A percentile compares a stretch with the other conserved stretches of the same genome.
Conservation (phyloP, 2,797 vertebrate genomes). For the Antennarius maculatus region DNA sequence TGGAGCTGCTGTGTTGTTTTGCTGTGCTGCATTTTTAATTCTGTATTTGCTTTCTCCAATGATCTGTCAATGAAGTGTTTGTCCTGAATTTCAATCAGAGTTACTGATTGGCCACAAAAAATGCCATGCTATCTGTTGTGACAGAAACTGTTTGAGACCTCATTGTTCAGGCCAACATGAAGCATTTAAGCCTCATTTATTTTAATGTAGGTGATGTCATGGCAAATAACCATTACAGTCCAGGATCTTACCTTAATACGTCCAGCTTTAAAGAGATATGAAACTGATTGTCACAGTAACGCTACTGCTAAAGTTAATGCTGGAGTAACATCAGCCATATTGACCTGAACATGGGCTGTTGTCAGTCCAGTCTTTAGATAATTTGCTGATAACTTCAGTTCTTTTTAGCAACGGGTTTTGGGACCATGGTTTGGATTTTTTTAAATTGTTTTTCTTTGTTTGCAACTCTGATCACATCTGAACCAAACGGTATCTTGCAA, state of each 20-base stretch:
- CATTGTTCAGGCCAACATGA: no score
- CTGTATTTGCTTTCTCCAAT: constrained; percentile 7
- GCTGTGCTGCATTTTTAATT: neutral
- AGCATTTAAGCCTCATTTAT: neutral
- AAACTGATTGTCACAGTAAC: constrained; percentile 7
- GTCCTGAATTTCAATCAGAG: neutral
- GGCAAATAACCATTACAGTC: constrained; percentile 56
- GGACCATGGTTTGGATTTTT: constrained; percentile 8
- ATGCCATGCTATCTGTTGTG: neutral
- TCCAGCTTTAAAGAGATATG: neutral
- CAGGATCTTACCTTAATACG: neutral
- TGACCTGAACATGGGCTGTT: neutral
- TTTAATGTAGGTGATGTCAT: constrained; percentile 27
- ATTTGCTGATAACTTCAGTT: neutral
- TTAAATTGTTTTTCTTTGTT: constrained; percentile 8
- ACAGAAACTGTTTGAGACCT: no score
- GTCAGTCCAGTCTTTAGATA: neutral
- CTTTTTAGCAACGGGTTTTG: neutral
- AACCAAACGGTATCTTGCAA: neutral
- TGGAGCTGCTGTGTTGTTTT: neutral
- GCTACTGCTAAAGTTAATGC: neutral
- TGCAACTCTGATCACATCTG: neutral
- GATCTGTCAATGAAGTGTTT: neutral
- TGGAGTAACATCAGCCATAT: neutral
- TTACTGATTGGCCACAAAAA: neutral